Conservation (phyloP, 2,888 invertebrate genomes). For the Ligdia adustata region DNA sequence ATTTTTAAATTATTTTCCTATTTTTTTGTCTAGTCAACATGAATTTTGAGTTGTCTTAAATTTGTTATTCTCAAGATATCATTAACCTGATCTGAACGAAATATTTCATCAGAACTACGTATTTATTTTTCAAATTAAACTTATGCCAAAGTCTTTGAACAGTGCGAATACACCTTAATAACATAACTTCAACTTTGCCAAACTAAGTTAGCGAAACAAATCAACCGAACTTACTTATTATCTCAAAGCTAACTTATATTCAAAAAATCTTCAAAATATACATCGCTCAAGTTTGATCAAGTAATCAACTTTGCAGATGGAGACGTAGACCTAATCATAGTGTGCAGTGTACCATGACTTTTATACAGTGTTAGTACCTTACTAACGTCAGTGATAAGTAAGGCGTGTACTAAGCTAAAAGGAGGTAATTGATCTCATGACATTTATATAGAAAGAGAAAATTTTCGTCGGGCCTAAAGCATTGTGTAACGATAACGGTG, state of each 20-base stretch:
- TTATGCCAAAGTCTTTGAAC: conserved; percentile 2
- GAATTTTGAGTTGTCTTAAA: too few species aligned
- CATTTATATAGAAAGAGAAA: too few species aligned
- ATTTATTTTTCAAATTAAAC: conserved; percentile 4
- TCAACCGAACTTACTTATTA: conserved; percentile 11
- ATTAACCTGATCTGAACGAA: too few species aligned
- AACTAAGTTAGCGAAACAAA: conserved; percentile 5
- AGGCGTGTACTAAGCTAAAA: too few species aligned
- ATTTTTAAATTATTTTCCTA: too few species aligned
- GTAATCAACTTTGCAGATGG: conserved; percentile 12
- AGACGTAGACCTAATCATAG: conserved; percentile 13
- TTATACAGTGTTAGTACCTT: too few species aligned
- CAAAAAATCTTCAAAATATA: conserved; percentile 14
- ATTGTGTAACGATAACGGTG: too few species aligned
- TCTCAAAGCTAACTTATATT: conserved; percentile 2
- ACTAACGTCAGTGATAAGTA: too few species aligned
- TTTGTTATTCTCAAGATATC: too few species aligned
- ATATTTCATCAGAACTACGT: not conserved
- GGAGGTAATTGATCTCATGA: too few species aligned
- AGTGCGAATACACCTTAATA: not conserved
- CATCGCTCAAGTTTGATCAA: conserved; percentile 14
- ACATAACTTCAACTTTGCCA: not conserved
- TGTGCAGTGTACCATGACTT: conserved; percentile 16
- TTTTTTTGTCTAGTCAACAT: too few species aligned
- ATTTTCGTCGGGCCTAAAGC: too few species aligned